Evolutionary conservation across 1,140 invertebrate species (phyloP).

Genomic region (Sarcophaga peregrina): DNA sequence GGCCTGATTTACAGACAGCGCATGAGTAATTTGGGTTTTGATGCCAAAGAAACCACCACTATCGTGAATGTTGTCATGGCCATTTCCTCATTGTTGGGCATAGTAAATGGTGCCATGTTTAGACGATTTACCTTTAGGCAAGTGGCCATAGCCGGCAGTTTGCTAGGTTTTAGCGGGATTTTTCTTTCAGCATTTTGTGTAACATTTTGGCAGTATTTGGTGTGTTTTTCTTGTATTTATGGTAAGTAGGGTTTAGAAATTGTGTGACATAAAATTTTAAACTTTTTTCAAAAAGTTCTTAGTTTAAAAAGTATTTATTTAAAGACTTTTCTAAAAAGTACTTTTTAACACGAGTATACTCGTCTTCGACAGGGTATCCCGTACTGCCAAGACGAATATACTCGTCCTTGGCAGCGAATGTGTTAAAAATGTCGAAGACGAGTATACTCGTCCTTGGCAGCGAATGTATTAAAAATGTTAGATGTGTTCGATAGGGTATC

Average conservation of each 20-base stretch:
- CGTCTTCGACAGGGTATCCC: too few relatives aligned
- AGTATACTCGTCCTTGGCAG: too few relatives aligned
- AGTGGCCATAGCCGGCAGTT: slow-evolving; percentile 55
- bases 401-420: too few relatives aligned
- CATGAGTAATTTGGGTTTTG: slow-evolving; percentile 70
- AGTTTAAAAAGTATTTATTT: too few relatives aligned
- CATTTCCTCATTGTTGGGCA: slow-evolving; percentile 69
- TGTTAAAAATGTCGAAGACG: too few relatives aligned
- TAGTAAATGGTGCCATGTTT: slow-evolving; percentile 63
- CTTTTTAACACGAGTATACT: too few relatives aligned
- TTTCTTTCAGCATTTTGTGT: slow-evolving; percentile 55
- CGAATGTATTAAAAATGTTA: too few relatives aligned
- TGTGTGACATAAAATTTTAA: too few relatives aligned
- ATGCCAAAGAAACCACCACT: slow-evolving; percentile 72
- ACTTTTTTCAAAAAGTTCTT: too few relatives aligned
- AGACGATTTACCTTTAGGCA: slow-evolving; percentile 59
- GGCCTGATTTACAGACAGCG: slow-evolving; percentile 74
- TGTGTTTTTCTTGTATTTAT: slow-evolving; percentile 67
- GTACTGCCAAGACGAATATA: too few relatives aligned
- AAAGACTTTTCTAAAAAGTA: too few relatives aligned
- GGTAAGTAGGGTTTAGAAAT: slow-evolving; percentile 67
- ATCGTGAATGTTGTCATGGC: slow-evolving; percentile 76
- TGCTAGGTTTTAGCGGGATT: slow-evolving; percentile 53
- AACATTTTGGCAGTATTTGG: slow-evolving; percentile 55
- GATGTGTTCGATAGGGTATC: too few relatives aligned